Evolutionary conservation across 2,888 invertebrate species (phyloP).

Genomic region (Cetonia aurata): DNA sequence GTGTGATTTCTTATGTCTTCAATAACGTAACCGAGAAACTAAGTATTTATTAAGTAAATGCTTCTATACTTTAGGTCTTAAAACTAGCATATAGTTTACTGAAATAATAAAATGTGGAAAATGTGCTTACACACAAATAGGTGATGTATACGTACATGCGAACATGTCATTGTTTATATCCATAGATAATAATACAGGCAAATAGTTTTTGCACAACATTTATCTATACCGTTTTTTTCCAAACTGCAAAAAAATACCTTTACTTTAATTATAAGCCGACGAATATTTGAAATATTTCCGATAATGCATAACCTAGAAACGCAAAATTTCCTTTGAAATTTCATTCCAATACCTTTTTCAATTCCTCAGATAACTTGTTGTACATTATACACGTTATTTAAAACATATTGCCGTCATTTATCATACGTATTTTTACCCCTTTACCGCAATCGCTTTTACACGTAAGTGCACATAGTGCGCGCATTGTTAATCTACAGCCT

Average conservation of each 20-base stretch:
- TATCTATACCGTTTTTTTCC: slow-evolving; percentile 25
- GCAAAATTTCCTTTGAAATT: slow-evolving; percentile 28
- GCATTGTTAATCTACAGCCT: too few relatives aligned
- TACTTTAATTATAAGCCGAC: slow-evolving; percentile 25
- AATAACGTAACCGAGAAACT: too few relatives aligned
- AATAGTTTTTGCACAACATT: slow-evolving; percentile 14
- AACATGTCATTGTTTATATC: not conserved
- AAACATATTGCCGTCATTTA: slow-evolving; percentile 34
- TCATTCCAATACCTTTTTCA: slow-evolving; percentile 29
- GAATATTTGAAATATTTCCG: slow-evolving; percentile 37
- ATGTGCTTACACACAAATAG: too few relatives aligned
- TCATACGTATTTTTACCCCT: slow-evolving; percentile 29
- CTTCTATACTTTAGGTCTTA: too few relatives aligned
- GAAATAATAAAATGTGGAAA: too few relatives aligned
- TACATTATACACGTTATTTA: slow-evolving; percentile 23
- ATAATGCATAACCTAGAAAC: slow-evolving; percentile 38
- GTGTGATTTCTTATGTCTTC: too few relatives aligned
- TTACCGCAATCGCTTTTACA: slow-evolving; percentile 16
- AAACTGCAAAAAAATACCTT: slow-evolving; percentile 18
- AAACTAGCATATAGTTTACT: too few relatives aligned
- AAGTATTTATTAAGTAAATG: too few relatives aligned
- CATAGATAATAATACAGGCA: slow-evolving; percentile 5
- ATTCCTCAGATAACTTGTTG: slow-evolving; percentile 27
- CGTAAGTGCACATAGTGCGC: not conserved
- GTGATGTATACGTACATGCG: not conserved